Evolutionary conservation across 2,797 vertebrate species (phyloP).

Genomic region (Acanthornis magna): DNA sequence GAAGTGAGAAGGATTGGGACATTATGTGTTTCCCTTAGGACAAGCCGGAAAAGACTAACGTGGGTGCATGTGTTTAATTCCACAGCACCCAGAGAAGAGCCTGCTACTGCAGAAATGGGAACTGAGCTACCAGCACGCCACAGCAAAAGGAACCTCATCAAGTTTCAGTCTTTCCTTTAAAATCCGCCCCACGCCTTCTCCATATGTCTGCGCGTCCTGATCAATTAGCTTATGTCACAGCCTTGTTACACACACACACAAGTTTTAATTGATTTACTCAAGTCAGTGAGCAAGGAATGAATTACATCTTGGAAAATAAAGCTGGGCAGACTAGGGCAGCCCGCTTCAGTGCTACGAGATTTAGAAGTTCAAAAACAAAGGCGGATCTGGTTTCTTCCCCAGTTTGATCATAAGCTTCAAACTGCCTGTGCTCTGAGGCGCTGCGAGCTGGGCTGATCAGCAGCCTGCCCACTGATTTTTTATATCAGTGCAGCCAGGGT

Average conservation of each 20-base stretch:
- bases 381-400: not conserved
- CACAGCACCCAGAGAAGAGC: not conserved
- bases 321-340: not conserved
- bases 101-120: not conserved
- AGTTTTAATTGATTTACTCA: slow-evolving; percentile 51
- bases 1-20: not conserved
- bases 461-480: not conserved
- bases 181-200: not conserved
- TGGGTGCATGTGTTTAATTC: not conserved
- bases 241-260: not conserved
- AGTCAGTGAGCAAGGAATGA: slow-evolving; percentile 12
- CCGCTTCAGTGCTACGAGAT: not conserved
- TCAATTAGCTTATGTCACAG: not conserved
- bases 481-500: not conserved
- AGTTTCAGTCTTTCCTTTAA: not conserved
- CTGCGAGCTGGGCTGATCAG: not conserved
- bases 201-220: not conserved
- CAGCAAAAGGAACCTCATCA: not conserved
- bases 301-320: slow-evolving; percentile 13
- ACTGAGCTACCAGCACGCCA: not conserved
- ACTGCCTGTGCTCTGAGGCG: not conserved
- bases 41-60: not conserved
- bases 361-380: not conserved
- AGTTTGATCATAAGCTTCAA: not conserved
- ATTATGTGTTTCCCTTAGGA: fast-evolving